Evolutionary conservation across 2,113 vertebrate genomes (phyloP).

Genomic region (Cromileptes altivelis): DNA sequence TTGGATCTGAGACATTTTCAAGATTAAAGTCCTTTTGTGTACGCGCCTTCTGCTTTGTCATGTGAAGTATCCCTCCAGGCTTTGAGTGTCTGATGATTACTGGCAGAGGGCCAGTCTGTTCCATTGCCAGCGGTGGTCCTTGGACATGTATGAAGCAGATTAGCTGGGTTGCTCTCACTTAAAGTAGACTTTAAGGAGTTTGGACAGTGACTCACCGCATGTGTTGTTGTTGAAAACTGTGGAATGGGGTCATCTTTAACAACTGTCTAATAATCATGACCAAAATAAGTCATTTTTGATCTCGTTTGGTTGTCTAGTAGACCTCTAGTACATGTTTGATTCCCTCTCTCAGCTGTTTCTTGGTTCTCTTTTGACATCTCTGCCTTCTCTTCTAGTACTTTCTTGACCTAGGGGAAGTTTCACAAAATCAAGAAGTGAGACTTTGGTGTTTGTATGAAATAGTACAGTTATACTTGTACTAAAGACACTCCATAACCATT

Average conservation of each 20-base stretch:
- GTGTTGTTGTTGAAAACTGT: not conserved
- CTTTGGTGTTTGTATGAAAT: not conserved
- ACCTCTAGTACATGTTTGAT: not conserved
- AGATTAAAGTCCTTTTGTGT: not conserved
- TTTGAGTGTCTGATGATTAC: constrained; percentile 13
- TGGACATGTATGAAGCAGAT: constrained; percentile 15
- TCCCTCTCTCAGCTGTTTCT: not conserved
- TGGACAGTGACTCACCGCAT: not conserved
- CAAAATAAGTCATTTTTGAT: not conserved
- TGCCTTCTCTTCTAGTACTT: not conserved
- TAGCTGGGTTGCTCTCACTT: not conserved
- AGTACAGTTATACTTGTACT: not conserved
- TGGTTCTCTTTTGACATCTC: too few relatives aligned
- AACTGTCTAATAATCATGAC: not conserved
- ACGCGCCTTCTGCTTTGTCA: constrained; percentile 4
- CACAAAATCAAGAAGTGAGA: not conserved
- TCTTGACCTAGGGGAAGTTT: not conserved
- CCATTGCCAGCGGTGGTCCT: not conserved
- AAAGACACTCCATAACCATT: not conserved
- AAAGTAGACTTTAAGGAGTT: not conserved
- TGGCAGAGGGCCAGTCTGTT: constrained; percentile 14
- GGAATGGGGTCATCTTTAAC: not conserved
- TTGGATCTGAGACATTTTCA: not conserved
- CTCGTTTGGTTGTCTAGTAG: not conserved
- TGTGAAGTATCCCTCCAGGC: constrained; percentile 26